Evolutionary conservation across 2,888 invertebrate genomes (phyloP).

Genomic region (Lomographa bimaculata): DNA sequence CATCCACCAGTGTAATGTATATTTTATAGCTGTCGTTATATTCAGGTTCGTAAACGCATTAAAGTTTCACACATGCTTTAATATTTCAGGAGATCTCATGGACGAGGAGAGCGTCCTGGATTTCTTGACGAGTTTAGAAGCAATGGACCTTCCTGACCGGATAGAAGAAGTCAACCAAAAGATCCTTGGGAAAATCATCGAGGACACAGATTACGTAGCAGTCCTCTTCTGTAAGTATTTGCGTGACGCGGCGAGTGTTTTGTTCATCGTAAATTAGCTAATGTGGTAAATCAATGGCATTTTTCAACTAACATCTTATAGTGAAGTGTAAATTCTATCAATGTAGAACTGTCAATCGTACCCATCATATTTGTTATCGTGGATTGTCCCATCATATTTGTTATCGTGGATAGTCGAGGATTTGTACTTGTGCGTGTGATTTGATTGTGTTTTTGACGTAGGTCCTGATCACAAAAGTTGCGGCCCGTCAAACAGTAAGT

Average conservation of each 20-base stretch:
- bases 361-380: conserved; percentile 54
- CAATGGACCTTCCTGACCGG: conserved; percentile 96
- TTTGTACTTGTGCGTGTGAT: conserved; percentile 78
- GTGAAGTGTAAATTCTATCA: conserved; percentile 57
- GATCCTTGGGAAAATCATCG: conserved; percentile 94
- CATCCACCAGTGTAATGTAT: conserved; percentile 9
- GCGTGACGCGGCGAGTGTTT: conserved; percentile 45
- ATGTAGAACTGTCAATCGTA: conserved; percentile 58
- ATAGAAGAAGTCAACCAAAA: conserved; percentile 97
- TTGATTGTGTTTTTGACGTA: conserved; percentile 81
- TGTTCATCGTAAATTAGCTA: conserved; percentile 63
- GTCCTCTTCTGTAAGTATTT: conserved; percentile 95
- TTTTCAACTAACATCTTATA: conserved; percentile 69
- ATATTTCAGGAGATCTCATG: conserved; percentile 93
- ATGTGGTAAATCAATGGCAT: conserved; percentile 66
- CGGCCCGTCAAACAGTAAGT: conserved; percentile 82
- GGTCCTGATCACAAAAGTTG: conserved; percentile 83
- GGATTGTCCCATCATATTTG: conserved; percentile 53
- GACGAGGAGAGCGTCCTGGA: conserved; percentile 96
- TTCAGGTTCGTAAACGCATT: background rate
- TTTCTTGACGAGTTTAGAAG: conserved; percentile 96
- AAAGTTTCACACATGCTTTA: conserved; percentile 5
- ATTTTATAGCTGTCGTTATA: conserved; percentile 5
- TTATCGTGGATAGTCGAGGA: conserved; percentile 50
- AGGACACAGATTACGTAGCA: conserved; percentile 95